These are phyloP conservation scores for Calonectris borealis DNA, from an alignment of 2,113 vertebrate species.

Conservation along the genomic window DNA sequence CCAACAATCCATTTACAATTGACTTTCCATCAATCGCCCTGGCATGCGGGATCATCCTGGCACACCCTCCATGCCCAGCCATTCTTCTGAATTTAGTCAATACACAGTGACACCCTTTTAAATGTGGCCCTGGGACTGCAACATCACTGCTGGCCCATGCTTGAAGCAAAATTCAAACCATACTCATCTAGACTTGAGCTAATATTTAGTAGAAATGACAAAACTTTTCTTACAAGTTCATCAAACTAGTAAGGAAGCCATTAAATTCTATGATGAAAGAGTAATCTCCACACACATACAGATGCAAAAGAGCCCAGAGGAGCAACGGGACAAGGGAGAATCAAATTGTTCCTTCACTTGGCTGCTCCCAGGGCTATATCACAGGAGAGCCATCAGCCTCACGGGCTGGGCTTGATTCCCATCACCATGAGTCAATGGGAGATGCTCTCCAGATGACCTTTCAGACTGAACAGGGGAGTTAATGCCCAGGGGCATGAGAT, in stretches of 20 bases:
- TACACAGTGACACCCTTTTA: neutral
- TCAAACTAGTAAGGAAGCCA: neutral
- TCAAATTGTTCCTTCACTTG: neutral
- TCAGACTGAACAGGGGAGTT: neutral
- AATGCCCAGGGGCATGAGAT: neutral
- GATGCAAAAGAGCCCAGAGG: neutral
- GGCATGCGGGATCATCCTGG: neutral
- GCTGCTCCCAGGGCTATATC: neutral
- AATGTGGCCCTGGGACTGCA: neutral
- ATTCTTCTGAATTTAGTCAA: neutral
- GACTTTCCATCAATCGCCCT: neutral
- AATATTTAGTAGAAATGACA: neutral
- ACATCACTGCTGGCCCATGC: neutral
- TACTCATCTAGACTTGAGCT: neutral
- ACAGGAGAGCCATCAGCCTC: neutral
- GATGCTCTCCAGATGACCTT: neutral
- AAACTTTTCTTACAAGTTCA: neutral
- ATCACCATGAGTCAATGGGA: neutral
- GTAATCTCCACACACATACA: neutral
- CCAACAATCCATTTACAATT: neutral
- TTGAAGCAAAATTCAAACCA: neutral
- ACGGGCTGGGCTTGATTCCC: neutral
- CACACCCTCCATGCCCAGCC: neutral
- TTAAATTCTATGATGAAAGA: neutral
- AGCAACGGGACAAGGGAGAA: neutral